Base-by-base conservation (phyloP, 2,888 invertebrate species). In the Cryptus viduatorius region DNA sequence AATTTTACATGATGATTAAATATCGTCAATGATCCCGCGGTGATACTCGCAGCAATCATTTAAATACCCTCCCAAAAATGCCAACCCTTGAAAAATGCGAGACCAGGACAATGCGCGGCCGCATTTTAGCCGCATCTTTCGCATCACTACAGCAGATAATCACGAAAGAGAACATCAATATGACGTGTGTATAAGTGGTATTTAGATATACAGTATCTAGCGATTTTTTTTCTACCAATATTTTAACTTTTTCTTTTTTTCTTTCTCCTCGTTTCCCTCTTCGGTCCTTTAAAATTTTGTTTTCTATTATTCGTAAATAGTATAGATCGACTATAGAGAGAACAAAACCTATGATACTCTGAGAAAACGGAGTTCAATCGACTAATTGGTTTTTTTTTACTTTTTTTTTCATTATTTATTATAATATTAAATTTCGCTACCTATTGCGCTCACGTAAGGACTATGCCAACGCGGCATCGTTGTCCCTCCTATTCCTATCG, bases 401-500 rank as follows among this genome's bases (percentile, higher is more conserved):
- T 44, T 69, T 14, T 61, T 59, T 19, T 24, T 69, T 37, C 37
- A 37, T 37, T 37, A 37, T 37, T 37, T 37, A 37, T 5, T 16
- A 50, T 75, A 82, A 31, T 53, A 76, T 90, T 91, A 93, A 90
- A 92, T 93, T 91, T 93, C 93, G 87, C 92, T 92, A 90, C 92
- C 92, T 91, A 93, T 90, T 73, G 91, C 90, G 84, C 90, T 91
- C 75, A 91, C 91, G 86, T 93, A 93, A 19, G 93, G 93, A 86
- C 92, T 93, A 86, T 93, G 93, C 93, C 93, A 93, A 73, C 91
- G 89, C 31, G 92, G 91, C 48, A 88, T 83, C 64, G 90, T 79
- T 85, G 88, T 79, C 79, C 82, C 76, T 82, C 87, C 65, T 85
- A 88, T 48, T 19, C 19, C 56, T 72, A 76, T 75, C 24, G 64